Percentiles rank a stretch among this genome's conserved stretches.
Conservation (phyloP, 2,113 vertebrate species). For the Zosterops hypoxanthus region DNA sequence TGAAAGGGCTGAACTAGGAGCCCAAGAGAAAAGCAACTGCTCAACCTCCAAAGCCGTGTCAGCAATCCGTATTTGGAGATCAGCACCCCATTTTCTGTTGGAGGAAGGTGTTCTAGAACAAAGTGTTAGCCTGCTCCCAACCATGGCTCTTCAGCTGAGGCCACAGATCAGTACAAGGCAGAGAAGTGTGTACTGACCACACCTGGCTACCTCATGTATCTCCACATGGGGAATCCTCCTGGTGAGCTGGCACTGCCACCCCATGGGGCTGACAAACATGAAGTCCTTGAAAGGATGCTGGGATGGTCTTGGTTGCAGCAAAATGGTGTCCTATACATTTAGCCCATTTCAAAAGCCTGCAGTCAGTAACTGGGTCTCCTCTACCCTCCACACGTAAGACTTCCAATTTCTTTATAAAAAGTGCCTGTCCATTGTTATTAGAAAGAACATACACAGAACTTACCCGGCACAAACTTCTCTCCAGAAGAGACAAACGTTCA, state of each 20-base stretch:
- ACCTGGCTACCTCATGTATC: accelerated
- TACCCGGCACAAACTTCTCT: neutral
- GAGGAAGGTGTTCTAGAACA: neutral
- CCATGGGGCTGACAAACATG: neutral
- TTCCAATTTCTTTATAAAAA: neutral
- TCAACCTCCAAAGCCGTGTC: neutral
- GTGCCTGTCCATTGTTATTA: neutral
- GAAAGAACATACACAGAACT: neutral
- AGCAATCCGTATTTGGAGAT: neutral
- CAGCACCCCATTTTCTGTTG: accelerated
- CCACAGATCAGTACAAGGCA: neutral
- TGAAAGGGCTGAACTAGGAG: neutral
- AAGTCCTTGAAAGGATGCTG: neutral
- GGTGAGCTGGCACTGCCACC: neutral
- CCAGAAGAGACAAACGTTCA: neutral
- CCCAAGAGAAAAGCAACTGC: neutral
- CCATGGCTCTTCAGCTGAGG: neutral
- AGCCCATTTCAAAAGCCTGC: neutral
- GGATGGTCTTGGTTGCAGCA: neutral
- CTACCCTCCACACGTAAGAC: neutral
- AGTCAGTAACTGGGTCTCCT: neutral
- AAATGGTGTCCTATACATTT: neutral
- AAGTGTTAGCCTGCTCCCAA: neutral
- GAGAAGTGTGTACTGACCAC: neutral
- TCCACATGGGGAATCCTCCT: neutral